These are phyloP conservation scores for Micoletzkya japonica DNA, from an alignment of 2,888 invertebrate species.

Conservation along the genomic window DNA sequence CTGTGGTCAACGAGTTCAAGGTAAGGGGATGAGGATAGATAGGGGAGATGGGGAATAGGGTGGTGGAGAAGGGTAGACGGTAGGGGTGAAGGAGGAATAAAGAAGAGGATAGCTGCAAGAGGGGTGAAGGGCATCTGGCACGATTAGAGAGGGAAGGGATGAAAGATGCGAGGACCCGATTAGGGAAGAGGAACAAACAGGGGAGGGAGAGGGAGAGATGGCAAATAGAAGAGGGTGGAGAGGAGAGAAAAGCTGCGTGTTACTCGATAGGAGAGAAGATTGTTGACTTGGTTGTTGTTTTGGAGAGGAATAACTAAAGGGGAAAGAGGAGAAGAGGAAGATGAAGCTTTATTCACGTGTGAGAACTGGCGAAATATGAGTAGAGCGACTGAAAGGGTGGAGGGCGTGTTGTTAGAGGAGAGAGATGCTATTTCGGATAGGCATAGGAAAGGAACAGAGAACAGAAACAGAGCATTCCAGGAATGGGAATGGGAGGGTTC, in stretches of 20 bases:
- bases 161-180: background rate
- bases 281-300: background rate
- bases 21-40: conserved; percentile 33
- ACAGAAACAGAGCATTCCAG: too few species aligned
- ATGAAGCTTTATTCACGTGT: too few species aligned
- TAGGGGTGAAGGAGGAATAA: background rate
- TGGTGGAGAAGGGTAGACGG: background rate
- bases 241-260: background rate
- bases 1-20: conserved; percentile 55
- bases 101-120: background rate
- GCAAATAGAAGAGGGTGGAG: background rate
- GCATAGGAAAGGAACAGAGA: too few species aligned
- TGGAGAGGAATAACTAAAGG: background rate
- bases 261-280: background rate
- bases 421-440: too few species aligned
- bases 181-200: too few species aligned
- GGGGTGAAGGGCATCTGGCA: background rate
- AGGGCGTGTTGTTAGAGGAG: too few species aligned
- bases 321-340: background rate
- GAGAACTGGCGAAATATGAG: too few species aligned
- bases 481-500: too few species aligned
- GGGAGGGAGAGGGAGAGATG: background rate
- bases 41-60: background rate
- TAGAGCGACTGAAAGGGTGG: too few species aligned
- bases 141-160: background rate